Evolutionary conservation across 2,888 invertebrate species (phyloP).

Genomic region (Drosophila kuntzei): DNA sequence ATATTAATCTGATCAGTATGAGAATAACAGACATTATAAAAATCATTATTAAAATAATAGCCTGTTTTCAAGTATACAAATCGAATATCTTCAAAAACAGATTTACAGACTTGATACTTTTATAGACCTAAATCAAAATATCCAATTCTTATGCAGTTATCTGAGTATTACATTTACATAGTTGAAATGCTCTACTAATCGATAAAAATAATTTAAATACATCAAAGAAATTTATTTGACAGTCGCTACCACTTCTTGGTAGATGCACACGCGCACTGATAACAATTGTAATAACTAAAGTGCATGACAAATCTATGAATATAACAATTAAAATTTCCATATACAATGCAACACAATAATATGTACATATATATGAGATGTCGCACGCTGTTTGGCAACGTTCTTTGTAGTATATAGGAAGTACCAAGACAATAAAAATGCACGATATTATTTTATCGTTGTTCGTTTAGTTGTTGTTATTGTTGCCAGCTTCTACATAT

Average conservation of each 20-base stretch:
- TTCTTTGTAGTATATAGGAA: conserved; percentile 65
- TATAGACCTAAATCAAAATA: not conserved
- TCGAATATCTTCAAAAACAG: not conserved
- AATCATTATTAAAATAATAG: not conserved
- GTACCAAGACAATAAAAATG: conserved; percentile 74
- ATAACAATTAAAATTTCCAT: conserved; percentile 45
- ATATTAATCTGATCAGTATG: too few species aligned
- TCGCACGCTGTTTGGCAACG: conserved; percentile 54
- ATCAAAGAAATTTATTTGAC: conserved; percentile 21
- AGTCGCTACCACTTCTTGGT: conserved; percentile 11
- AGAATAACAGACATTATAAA: too few species aligned
- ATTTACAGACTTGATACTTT: not conserved
- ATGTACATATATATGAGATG: conserved; percentile 45
- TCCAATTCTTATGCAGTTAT: not conserved
- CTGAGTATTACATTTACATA: not conserved
- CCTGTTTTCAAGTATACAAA: not conserved
- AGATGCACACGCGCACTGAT: conserved; percentile 54
- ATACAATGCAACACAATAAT: conserved; percentile 1
- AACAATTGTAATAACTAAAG: conserved; percentile 27
- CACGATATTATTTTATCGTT: conserved; percentile 71
- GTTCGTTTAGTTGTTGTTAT: conserved; percentile 38
- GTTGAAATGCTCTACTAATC: not conserved
- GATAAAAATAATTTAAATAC: not conserved
- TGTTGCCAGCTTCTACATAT: conserved; percentile 24
- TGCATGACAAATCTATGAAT: conserved; percentile 57